Percentiles rank a stretch among this genome's conserved stretches.
Conservation (phyloP, 2,888 invertebrate genomes). For the Agrotis ipsilon region DNA sequence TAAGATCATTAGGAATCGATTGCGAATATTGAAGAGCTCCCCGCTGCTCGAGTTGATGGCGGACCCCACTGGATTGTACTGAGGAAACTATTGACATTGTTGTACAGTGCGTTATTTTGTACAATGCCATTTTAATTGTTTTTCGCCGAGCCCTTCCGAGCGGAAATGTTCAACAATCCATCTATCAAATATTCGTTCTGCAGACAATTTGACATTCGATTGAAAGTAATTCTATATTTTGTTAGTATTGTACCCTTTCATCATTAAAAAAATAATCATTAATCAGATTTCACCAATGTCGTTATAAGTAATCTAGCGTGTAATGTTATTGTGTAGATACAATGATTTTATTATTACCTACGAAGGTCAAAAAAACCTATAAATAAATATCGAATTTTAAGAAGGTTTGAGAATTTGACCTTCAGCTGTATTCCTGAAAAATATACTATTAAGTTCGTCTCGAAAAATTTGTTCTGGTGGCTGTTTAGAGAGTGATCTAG, state of each 20-base stretch:
- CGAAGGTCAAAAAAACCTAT: background rate
- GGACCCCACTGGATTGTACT: conserved; percentile 70
- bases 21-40: conserved; percentile 78
- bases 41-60: conserved; percentile 71
- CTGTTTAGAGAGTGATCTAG: background rate
- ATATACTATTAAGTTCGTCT: background rate
- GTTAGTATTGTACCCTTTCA: conserved; percentile 65
- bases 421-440: conserved; percentile 4
- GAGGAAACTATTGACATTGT: conserved; percentile 72
- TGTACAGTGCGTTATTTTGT: conserved; percentile 77
- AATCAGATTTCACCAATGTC: conserved; percentile 69
- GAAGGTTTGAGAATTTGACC: background rate
- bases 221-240: conserved; percentile 63
- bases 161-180: conserved; percentile 79
- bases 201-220: conserved; percentile 71
- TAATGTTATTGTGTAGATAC: conserved; percentile 59
- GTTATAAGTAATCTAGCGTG: conserved; percentile 63
- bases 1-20: conserved; percentile 87
- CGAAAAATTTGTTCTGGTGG: background rate
- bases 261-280: conserved; percentile 70
- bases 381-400: background rate
- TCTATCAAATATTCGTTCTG: conserved; percentile 87
- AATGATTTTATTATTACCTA: conserved; percentile 27
- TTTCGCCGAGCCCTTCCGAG: conserved; percentile 77
- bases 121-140: conserved; percentile 86